These are phyloP conservation scores for Melieria picta DNA, from an alignment of 2,888 invertebrate species.

Conservation along the genomic window DNA sequence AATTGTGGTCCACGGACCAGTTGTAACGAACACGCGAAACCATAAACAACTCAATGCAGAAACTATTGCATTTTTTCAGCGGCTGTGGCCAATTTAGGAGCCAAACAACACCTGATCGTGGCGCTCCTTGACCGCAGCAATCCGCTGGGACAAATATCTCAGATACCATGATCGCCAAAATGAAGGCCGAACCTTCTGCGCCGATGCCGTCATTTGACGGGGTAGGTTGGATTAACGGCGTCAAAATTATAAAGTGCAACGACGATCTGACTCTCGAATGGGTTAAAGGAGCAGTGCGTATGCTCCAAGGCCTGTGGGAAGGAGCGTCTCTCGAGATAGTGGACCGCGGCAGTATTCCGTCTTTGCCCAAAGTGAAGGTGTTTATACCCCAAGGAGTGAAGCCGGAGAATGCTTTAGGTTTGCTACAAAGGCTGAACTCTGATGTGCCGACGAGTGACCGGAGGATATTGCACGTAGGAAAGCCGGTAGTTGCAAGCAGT, in stretches of 20 bases:
- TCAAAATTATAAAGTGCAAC: slow-evolving; percentile 8
- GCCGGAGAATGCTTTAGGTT: background rate
- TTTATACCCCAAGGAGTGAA: background rate
- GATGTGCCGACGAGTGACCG: too few relatives aligned
- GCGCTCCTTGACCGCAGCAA: background rate
- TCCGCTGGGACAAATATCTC: too few relatives aligned
- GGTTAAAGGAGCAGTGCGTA: background rate
- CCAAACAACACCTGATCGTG: slow-evolving; percentile 2
- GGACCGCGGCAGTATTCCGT: too few relatives aligned
- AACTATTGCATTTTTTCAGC: too few relatives aligned
- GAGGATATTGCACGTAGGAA: too few relatives aligned
- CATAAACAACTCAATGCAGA: too few relatives aligned
- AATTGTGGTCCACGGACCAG: too few relatives aligned
- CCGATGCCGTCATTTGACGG: slow-evolving; percentile 10
- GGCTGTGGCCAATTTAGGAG: background rate
- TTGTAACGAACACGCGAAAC: too few relatives aligned
- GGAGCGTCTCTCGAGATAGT: background rate
- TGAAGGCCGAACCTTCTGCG: background rate
- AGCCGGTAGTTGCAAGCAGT: too few relatives aligned
- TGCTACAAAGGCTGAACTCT: too few relatives aligned
- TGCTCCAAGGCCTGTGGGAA: background rate
- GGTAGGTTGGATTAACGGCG: slow-evolving; percentile 4
- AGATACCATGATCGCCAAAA: background rate
- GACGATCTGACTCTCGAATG: background rate
- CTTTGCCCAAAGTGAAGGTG: slow-evolving; percentile 13